Evolutionary conservation across 2,797 vertebrate species (phyloP), one percentile per base, ranked within the genome.

Genomic region (Protosalanx chinensis): DNA sequence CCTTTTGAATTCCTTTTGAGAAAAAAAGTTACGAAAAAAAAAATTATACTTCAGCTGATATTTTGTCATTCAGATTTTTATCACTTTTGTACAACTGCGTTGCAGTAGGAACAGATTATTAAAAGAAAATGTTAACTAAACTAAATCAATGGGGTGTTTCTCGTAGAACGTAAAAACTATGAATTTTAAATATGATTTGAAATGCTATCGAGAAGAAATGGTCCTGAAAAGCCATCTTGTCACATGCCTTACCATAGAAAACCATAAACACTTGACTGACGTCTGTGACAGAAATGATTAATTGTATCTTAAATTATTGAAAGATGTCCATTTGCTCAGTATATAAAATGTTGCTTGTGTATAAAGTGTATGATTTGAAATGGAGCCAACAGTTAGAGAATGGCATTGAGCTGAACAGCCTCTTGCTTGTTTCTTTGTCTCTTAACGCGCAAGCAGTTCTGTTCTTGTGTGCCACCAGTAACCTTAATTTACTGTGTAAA

Each of bases 401-500:
- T 93, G 93, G 94, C 94, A 94, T 95, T 91, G 92, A 96, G 95
- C 94, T 94, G 93, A 95, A 93, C 91, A 91, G 92, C 95, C 93
- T 84, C 82, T 83, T 82, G 71, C 85, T 81, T 82, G 72, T 56
- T 76, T 32, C 58, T 23, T 74, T 64, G 61, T 85, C 88, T 88
- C 69, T 81, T 83, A 95, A 95, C 95, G 93, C 96, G 95, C 96
- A 98, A 98, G 96, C 95, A 97, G 95, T 98, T 98, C 94, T 98
- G 96, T 98, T 98, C 96, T 97, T 98, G 96, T 96, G 96, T 98
- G 96, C 94, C 93, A 98, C 95, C 94, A 95, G 97, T 99, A 99
- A 98, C 97, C 97, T 97, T 98, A 98, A 98, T 99, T 99, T 99
- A 99, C 97, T 98, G 96, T 99, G 97, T 99, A 99, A 99, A 99